Evolutionary conservation across 1,140 invertebrate species (phyloP), one percentile per base, ranked within the genome.

Genomic region (Ylistrum balloti): DNA sequence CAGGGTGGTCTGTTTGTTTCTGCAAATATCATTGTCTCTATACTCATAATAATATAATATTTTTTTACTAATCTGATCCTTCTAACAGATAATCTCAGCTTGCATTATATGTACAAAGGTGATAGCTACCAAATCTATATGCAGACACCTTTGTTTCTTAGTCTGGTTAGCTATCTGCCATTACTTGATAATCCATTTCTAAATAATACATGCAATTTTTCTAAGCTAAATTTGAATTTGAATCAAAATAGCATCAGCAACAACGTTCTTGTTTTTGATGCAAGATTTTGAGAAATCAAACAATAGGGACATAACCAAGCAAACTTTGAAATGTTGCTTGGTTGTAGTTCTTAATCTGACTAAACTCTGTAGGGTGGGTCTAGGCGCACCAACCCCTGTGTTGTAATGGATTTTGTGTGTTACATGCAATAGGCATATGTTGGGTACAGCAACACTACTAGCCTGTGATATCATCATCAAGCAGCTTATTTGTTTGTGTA

Each of bases 401-500:
- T 74, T 74, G 56, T 74, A 28, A n/a, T 74, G 56, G 56, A n/a
- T 74, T 74, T 74, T 74, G 56, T 74, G 56, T 74, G 56, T 74
- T 74, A 74, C 56, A 74, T 74, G 56, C 56, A 74, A 28, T 74
- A n/a, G 56, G 56, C 56, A 74, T 74, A n/a, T 74, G 56, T 74
- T 74, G 56, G 56, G 56, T 74, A 74, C 56, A 17, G 56, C 56
- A 28, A 28, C 56, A 74, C 56, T 74, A 74, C 22, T 74, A 28
- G 56, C n/a, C 22, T 74, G 56, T 74, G 56, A 74, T 74, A 74
- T 74, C 56, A 74, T 74, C 56, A 74, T 74, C n/a, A 74, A 28
- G 56, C n/a, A 74, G 56, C n/a, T 74, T 74, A 74, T 74, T 74
- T 74, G 56, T 74, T 74, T 74, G 56, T 74, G 56, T 74, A 74